Evolutionary conservation across 1,140 invertebrate genomes (phyloP).

Genomic region (Diachasmimorpha longicaudata): DNA sequence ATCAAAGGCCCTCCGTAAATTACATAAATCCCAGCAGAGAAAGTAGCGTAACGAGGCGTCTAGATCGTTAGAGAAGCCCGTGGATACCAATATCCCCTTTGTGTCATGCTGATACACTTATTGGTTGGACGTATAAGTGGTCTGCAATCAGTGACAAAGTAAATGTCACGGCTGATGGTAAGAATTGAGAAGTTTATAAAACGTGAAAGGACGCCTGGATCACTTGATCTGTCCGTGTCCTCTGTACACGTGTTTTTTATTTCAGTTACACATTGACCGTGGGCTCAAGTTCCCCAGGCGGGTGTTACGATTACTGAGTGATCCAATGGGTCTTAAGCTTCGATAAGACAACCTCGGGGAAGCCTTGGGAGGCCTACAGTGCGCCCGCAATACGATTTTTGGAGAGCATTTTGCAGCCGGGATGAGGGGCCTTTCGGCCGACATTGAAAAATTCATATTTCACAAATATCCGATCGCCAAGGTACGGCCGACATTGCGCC

Average conservation of each 20-base stretch:
- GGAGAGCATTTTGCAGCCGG: neutral
- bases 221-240: neutral
- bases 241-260: neutral
- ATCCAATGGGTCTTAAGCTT: too few species aligned
- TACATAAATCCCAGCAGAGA: neutral
- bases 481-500: too few species aligned
- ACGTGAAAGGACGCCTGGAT: neutral
- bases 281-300: neutral
- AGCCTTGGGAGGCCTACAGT: too few species aligned
- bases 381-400: neutral
- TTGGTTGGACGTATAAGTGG: neutral
- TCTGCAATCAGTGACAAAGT: neutral
- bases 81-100: neutral
- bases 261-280: neutral
- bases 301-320: too few species aligned
- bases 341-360: too few species aligned
- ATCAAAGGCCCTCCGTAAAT: constrained; percentile 4
- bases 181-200: neutral
- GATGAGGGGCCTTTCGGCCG: neutral
- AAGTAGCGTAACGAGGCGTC: constrained; percentile 1
- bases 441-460: neutral
- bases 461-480: too few species aligned
- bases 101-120: neutral
- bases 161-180: neutral
- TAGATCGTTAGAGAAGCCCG: neutral